These are phyloP conservation scores for Turdus rufiventris DNA, from an alignment of 2,113 vertebrate genomes.

Conservation along the genomic window DNA sequence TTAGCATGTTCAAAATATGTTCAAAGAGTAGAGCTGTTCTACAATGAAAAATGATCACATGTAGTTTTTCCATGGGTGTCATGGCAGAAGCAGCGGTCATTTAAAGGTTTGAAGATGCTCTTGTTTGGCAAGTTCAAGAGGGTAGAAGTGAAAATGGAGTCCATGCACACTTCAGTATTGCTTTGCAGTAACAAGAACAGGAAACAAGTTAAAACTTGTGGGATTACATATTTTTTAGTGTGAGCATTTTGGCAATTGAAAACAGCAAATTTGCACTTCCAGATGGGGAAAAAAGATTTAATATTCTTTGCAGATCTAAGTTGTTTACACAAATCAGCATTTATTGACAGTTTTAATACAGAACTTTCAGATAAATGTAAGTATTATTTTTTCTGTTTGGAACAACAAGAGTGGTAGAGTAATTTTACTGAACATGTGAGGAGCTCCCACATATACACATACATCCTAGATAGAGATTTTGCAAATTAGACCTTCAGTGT, in stretches of 20 bases:
- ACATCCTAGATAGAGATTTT: not conserved
- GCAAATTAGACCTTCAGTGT: conserved; percentile 30
- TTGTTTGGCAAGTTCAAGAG: not conserved
- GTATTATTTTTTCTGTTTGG: not conserved
- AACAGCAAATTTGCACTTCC: not conserved
- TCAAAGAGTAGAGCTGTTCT: not conserved
- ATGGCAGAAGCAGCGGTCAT: not conserved
- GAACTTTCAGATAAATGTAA: not conserved
- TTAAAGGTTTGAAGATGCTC: not conserved
- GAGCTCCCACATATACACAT: not conserved
- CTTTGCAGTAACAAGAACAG: not conserved
- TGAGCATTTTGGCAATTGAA: not conserved
- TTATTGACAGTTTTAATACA: conserved; percentile 14
- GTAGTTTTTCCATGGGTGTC: not conserved
- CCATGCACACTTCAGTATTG: not conserved
- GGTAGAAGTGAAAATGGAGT: not conserved
- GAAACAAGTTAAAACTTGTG: not conserved
- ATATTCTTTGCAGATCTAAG: not conserved
- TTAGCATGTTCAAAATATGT: conserved; percentile 27
- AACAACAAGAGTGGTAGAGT: not conserved
- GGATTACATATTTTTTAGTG: not conserved
- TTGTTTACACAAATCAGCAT: not conserved
- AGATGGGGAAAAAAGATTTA: not conserved
- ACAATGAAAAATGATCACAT: conserved; percentile 32
- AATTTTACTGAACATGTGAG: not conserved